Evolutionary conservation across 2,113 vertebrate genomes (phyloP).

Genomic region (Oryzias melastigma): DNA sequence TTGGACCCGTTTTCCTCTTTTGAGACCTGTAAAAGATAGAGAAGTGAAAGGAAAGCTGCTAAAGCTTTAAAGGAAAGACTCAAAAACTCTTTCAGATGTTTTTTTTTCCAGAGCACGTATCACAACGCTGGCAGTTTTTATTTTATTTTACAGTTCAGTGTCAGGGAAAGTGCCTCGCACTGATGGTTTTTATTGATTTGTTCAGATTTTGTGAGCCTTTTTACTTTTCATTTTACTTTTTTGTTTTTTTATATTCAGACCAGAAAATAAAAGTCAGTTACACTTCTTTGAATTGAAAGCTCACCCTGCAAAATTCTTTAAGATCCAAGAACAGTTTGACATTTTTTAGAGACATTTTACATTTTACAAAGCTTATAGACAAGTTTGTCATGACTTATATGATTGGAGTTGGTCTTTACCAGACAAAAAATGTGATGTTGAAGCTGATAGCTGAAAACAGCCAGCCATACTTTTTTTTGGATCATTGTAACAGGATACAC

Average conservation of each 20-base stretch:
- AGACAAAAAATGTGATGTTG: too few relatives aligned
- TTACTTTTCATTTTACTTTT: neutral
- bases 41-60: conserved; percentile 27
- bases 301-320: neutral
- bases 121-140: conserved; percentile 8
- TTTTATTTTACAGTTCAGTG: conserved; percentile 2
- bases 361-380: too few relatives aligned
- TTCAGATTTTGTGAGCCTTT: neutral
- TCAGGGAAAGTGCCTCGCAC: conserved; percentile 16
- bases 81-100: conserved; percentile 27
- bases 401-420: too few relatives aligned
- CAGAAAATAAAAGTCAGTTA: too few relatives aligned
- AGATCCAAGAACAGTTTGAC: too few relatives aligned
- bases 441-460: too few relatives aligned
- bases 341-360: too few relatives aligned
- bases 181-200: conserved; percentile 37
- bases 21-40: conserved; percentile 34
- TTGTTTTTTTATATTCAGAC: neutral
- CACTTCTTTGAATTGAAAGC: neutral
- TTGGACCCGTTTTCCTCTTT: conserved; percentile 30
- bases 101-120: conserved; percentile 12
- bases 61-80: conserved; percentile 23
- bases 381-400: too few relatives aligned
- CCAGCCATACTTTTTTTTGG: too few relatives aligned
- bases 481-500: too few relatives aligned